These are phyloP conservation scores for Siniperca chuatsi DNA, from an alignment of 2,113 vertebrate species.

Conservation along the genomic window DNA sequence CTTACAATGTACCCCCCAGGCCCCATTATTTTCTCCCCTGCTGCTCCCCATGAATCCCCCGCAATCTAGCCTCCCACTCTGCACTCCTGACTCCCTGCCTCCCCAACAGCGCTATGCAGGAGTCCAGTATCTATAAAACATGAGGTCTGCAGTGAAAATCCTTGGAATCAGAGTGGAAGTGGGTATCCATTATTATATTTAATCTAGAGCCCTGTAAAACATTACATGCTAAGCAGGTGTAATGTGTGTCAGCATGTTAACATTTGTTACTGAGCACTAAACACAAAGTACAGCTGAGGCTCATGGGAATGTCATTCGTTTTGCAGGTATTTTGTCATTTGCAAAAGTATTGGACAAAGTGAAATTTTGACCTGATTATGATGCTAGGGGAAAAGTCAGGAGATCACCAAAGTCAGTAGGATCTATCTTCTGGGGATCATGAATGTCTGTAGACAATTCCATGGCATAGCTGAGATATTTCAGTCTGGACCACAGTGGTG, in stretches of 20 bases:
- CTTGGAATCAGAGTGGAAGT: conserved; percentile 9
- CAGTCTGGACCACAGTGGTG: not conserved
- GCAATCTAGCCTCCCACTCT: conserved; percentile 13
- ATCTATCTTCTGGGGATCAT: not conserved
- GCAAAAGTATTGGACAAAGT: not conserved
- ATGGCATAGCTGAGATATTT: not conserved
- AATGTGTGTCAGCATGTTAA: not conserved
- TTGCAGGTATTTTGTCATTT: not conserved
- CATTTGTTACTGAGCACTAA: not conserved
- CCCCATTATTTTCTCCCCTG: conserved; percentile 25
- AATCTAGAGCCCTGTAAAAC: conserved; percentile 10
- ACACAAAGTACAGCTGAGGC: not conserved
- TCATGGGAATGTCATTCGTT: not conserved
- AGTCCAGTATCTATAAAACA: conserved; percentile 42
- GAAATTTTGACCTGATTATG: no score
- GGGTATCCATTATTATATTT: not conserved
- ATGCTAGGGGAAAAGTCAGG: not conserved
- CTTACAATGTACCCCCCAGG: conserved; percentile 1
- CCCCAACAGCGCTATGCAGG: conserved; percentile 27
- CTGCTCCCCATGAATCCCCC: conserved; percentile 10
- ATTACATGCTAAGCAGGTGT: not conserved
- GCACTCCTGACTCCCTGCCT: not conserved
- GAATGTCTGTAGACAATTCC: not conserved
- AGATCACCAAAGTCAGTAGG: not conserved
- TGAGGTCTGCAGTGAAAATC: conserved; percentile 16